Evolutionary conservation across 2,113 vertebrate genomes (phyloP), one percentile per base, ranked within the genome.

Genomic region (Bubalus kerabau): DNA sequence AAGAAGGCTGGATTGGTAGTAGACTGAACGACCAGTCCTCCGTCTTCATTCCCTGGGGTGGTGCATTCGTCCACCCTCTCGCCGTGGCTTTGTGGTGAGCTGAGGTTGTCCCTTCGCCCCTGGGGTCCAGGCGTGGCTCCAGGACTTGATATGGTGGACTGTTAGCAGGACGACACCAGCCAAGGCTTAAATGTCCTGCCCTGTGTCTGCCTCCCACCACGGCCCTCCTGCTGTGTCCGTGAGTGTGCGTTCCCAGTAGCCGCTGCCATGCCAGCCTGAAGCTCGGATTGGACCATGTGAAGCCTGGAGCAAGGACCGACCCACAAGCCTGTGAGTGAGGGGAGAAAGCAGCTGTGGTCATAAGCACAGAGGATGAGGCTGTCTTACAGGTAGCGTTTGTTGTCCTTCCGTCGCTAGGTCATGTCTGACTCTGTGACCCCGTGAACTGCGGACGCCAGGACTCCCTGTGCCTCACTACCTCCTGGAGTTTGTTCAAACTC

Each of bases 371-470:
- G 4, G 40, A 13, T 2, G 36, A 24, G 14, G 19, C 52, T n/a
- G 28, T 11, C 30, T 36, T 15, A 6, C 2, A 40, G 23, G 23
- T 3, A 10, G 52, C 7, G 4, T 2, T 9, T 21, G 9, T 3
- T 6, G 64, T 10, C 64, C 28, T 15, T 3, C 59, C 6, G 28
- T 3, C 0, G 19, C 19, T 1, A 12, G 67, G 67, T 40, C 36
- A 40, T 5, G 19, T 6, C 67, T 40, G 67, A 24, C 67, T 23
- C n/a, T 3, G 19, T 13, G 67, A 6, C 21, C 67, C 67, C 36
- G 6, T 23, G 36, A 11, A 6, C n/a, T 3, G 36, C 5, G 17
- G 67, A 12, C 10, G 5, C 67, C 67, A 23, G 67, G n/a, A 5
- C 4, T 23, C n/a, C 67, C 19, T 36, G 67, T 40, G n/a, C 67